Evolutionary conservation across 2,113 vertebrate species (phyloP), one percentile per base, ranked within the genome.

Genomic region (Recurvirostra avosetta): DNA sequence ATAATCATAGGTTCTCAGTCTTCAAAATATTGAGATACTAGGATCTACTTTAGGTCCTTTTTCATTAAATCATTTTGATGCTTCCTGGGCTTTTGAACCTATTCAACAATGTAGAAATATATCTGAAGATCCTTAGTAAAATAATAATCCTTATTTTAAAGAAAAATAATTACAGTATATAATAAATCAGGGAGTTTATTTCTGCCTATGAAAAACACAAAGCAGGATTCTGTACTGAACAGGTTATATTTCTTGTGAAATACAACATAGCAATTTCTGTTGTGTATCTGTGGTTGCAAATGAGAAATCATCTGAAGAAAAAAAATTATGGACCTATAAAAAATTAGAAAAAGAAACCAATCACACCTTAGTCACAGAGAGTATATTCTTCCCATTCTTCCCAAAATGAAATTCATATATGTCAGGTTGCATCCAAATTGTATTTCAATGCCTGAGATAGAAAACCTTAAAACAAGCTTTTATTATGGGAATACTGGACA

Each of bases 1-100:
- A 55, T 52, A 40, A 56, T n/a, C 0, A 1, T 73, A 61, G 0
- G 0, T 34, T 53, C 12, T 55, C 23, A 83, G 13, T 26, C 7
- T 62, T 83, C 52, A 80, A 74, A 85, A 38, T 34, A 5, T 41
- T 53, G 17, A 38, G 6, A n/a, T 15, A 36, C 8, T 43, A 71
- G 59, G 20, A 53, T n/a, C 19, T 80, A 49, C 8, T 43, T 79
- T 65, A 65, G 21, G 23, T 89, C 19, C 9, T 26, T 6, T 55
- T 67, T 40, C n/a, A 49, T 27, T 55, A 72, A 55, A 66, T 34
- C 3, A 0, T 81, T 65, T 16, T 58, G 70, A 36, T 43, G 5
- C 8, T 70, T 65, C n/a, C 20, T 55, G n/a, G 27, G 38, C 22
- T 88, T 85, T 88, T 65, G 8, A 74, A 56, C 11, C 7, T 55